Base-by-base conservation (phyloP, 92 coral and sea anemone species). In the Heliopora coerulea region DNA sequence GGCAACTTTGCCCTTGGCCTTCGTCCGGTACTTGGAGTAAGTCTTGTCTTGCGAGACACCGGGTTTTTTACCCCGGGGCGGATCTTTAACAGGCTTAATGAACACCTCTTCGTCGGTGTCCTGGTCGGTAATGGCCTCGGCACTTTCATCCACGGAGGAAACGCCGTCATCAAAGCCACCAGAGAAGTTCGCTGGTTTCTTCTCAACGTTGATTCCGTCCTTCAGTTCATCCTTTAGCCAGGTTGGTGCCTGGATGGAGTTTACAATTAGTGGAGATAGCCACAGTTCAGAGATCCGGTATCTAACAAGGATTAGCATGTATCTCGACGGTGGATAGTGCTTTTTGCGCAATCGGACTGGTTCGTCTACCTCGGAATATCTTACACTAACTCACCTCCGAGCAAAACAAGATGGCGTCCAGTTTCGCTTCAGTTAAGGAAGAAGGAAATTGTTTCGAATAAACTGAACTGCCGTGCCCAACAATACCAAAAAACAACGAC, bases 161-260 rank as follows among this genome's bases (percentile, higher is more conserved):
- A 68, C 48, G 28, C 59, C 61, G 41, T 48, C 75, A 30, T 68
- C 75, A 26, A 27, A 37, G 3, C 54, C 73, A 17, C n/a, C n/a
- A n/a, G n/a, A 37, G 26, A 50, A 50, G 34, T 29, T 21, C 14
- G 32, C 59, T 42, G 39, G 40, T 17, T 70, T 25, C 28, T 25
- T 49, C n/a, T 41, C 77, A 21, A 29, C 12, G 17, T 74, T 30
- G 44, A 93, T 93, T 27, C 96, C 98, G 50, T 88, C 91, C 59
- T 91, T 88, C 11, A 93, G 88, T 76, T 93, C 98, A 52, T 90
- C 85, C 54, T 81, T 83, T 12, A 93, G 65, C 98, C 98, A 93
- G 24, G 98, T 93, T 30, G 96, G 98, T 56, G 89, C 91, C 98
- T 93, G 56, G 18, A 15, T n/a, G n/a, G n/a, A n/a, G n/a, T n/a